Evolutionary conservation across 2,113 vertebrate species (phyloP), one percentile per base, ranked within the genome.

Genomic region (Zeus faber): DNA sequence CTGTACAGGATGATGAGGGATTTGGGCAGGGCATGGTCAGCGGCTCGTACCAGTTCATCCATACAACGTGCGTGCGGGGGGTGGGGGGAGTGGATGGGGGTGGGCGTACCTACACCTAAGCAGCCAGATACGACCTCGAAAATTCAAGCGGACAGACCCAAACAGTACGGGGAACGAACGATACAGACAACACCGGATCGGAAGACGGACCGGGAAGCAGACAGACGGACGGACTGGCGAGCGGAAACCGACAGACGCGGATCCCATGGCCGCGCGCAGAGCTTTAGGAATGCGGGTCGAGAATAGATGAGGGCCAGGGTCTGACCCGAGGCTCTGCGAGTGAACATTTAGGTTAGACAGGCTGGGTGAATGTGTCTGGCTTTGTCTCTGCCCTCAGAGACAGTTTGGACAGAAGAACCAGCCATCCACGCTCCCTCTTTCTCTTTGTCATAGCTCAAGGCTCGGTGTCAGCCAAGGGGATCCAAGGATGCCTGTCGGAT

Each of bases 281-380:
- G n/a, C n/a, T n/a, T n/a, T n/a, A n/a, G n/a, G n/a, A n/a, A n/a
- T n/a, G n/a, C n/a, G n/a, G n/a, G n/a, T n/a, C n/a, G n/a, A n/a
- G n/a, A n/a, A n/a, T n/a, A n/a, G n/a, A n/a, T n/a, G n/a, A n/a
- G n/a, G n/a, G n/a, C n/a, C n/a, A n/a, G n/a, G n/a, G n/a, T n/a
- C n/a, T n/a, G n/a, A n/a, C n/a, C n/a, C n/a, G n/a, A n/a, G 49
- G 50, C 62, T 50, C 50, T 76, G 50, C 67, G 53, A 75, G 44
- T 86, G 77, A 77, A 62, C 79, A 81, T 82, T 82, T 84, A 77
- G 80, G 77, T 85, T 83, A 83, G 65, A 72, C 50, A 31, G 67
- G 50, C 75, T 63, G 62, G 58, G 63, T 45, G 64, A 59, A 33
- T 39, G 60, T 69, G 63, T 58, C 68, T 57, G 65, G 40, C 47